phyloP scores from a whole-genome alignment of 2,888 invertebrate species.

The Lasioglossum lativentre region DNA sequence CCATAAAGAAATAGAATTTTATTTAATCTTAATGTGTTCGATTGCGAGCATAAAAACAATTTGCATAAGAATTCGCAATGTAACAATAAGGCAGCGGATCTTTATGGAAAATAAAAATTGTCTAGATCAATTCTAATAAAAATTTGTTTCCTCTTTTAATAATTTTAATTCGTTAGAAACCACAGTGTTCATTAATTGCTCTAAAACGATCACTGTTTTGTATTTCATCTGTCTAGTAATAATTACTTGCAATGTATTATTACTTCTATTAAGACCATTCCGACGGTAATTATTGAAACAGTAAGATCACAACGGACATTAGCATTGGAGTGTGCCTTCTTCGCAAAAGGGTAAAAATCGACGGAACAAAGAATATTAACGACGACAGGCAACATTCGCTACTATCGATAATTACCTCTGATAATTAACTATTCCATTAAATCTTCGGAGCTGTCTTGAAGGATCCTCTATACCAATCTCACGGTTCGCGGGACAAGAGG shows the following conservation, averaged over 20 bases:
- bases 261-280: background rate
- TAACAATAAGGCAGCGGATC: too few relatives aligned
- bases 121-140: too few relatives aligned
- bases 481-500: slow-evolving; percentile 11
- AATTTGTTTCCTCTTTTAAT: too few relatives aligned
- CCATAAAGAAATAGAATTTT: too few relatives aligned
- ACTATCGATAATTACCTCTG: background rate
- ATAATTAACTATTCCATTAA: slow-evolving; percentile 18
- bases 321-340: background rate
- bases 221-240: too few relatives aligned
- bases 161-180: too few relatives aligned
- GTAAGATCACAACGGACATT: background rate
- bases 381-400: background rate
- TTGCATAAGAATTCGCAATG: too few relatives aligned
- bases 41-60: too few relatives aligned
- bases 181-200: too few relatives aligned
- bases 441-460: slow-evolving; percentile 4
- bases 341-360: background rate
- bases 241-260: background rate
- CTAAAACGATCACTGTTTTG: too few relatives aligned
- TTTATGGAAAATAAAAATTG: too few relatives aligned
- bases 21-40: too few relatives aligned
- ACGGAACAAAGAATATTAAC: background rate
- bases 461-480: background rate
- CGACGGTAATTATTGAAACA: background rate